phyloP scores from a whole-genome alignment of 2,113 vertebrate genomes.

The Lota lota region DNA sequence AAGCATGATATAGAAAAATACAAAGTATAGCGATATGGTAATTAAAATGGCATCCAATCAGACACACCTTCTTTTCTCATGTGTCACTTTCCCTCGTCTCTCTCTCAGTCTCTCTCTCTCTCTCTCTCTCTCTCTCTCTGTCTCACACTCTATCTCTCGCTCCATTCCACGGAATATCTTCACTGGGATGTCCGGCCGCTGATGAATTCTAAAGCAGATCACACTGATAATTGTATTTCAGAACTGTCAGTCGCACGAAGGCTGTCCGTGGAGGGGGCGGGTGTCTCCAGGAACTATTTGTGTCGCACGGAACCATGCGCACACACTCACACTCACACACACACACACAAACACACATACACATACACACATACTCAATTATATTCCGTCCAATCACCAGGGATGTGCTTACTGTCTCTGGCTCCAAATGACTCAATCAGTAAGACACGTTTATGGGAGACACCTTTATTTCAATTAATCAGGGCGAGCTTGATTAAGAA shows the following conservation, averaged over 20 bases:
- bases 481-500: constrained; percentile 85
- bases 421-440: constrained; percentile 84
- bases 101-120: no score
- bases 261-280: constrained; percentile 79
- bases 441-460: constrained; percentile 82
- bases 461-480: constrained; percentile 91
- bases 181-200: constrained; percentile 78
- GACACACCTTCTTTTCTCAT: constrained; percentile 37
- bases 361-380: neutral
- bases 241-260: constrained; percentile 85
- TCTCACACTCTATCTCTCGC: constrained; percentile 34
- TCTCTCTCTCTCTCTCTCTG: no score
- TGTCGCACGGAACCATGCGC: constrained; percentile 62
- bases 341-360: constrained; percentile 50
- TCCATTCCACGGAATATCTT: constrained; percentile 66
- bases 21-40: no score
- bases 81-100: no score
- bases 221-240: constrained; percentile 96
- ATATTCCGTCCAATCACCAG: constrained; percentile 67
- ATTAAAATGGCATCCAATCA: constrained; percentile 45
- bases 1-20: no score
- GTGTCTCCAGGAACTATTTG: constrained; percentile 79
- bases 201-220: constrained; percentile 96
- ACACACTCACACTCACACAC: constrained; percentile 27
- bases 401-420: constrained; percentile 78